phyloP scores from a whole-genome alignment of 2,113 vertebrate genomes.

The Elachura formosa region DNA sequence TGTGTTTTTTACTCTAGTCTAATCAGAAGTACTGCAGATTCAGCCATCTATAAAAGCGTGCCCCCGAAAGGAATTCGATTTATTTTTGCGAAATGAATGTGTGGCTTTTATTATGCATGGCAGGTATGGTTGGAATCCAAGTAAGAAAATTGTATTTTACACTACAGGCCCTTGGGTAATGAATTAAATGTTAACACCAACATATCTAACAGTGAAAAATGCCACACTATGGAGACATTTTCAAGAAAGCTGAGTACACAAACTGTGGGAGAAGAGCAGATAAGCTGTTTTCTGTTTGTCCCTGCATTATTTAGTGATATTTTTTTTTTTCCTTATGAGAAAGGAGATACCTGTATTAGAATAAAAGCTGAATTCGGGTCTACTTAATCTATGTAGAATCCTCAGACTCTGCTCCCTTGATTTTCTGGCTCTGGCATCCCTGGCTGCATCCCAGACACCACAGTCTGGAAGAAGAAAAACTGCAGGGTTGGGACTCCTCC shows the following conservation, averaged over 20 bases:
- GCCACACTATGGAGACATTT: background rate
- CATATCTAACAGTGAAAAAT: background rate
- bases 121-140: conserved; percentile 47
- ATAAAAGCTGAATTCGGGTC: background rate
- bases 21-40: conserved; percentile 3
- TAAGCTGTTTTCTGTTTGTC: background rate
- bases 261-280: background rate
- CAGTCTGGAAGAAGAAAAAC: background rate
- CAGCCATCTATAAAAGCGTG: background rate
- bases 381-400: background rate
- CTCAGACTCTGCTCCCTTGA: background rate
- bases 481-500: background rate
- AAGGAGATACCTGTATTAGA: background rate
- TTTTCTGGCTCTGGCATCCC: background rate
- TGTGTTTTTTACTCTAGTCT: background rate
- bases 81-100: conserved; percentile 19
- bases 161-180: conserved; percentile 9
- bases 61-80: conserved; percentile 25
- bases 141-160: conserved; percentile 52
- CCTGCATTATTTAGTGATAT: background rate
- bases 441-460: background rate
- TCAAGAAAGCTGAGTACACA: background rate
- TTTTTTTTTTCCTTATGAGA: background rate
- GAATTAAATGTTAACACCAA: conserved; percentile 10
- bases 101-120: conserved; percentile 39